Conservation (phyloP, 2,888 invertebrate genomes). For the Julus scandinavius region DNA sequence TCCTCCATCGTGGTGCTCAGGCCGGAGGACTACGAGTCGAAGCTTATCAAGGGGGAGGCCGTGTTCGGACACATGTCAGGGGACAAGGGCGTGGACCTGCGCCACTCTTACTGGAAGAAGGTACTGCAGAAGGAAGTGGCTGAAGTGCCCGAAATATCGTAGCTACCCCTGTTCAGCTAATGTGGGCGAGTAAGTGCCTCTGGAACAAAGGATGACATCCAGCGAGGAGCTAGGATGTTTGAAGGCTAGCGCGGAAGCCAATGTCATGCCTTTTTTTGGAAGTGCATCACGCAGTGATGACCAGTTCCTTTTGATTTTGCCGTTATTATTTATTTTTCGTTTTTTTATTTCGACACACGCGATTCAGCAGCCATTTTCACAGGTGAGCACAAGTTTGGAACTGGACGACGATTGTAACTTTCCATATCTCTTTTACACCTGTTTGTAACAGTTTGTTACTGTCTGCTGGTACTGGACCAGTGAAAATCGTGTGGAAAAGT, state of each 20-base stretch:
- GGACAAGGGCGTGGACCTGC: constrained; percentile 52
- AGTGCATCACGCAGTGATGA: neutral
- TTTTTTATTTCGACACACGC: no score
- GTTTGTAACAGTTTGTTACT: no score
- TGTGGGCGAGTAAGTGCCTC: neutral
- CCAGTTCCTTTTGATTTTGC: neutral
- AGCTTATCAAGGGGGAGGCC: constrained; percentile 51
- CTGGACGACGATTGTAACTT: no score
- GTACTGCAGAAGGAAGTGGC: constrained; percentile 54
- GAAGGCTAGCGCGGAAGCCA: no score
- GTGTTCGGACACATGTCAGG: constrained; percentile 56
- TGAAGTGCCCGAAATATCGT: constrained; percentile 12
- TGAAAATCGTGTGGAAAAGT: no score
- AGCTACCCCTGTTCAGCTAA: neutral
- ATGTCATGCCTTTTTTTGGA: neutral
- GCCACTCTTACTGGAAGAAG: constrained; percentile 54
- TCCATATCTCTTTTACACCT: no score
- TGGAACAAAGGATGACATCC: neutral
- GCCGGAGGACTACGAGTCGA: constrained; percentile 51
- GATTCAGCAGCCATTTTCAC: neutral
- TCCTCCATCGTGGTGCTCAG: constrained; percentile 53
- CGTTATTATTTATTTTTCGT: constrained; percentile 4
- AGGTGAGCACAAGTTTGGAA: no score
- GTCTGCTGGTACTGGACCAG: no score
- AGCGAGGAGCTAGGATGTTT: no score